Base-by-base conservation (phyloP, 1,140 invertebrate species). In the Bombus sylvicola region DNA sequence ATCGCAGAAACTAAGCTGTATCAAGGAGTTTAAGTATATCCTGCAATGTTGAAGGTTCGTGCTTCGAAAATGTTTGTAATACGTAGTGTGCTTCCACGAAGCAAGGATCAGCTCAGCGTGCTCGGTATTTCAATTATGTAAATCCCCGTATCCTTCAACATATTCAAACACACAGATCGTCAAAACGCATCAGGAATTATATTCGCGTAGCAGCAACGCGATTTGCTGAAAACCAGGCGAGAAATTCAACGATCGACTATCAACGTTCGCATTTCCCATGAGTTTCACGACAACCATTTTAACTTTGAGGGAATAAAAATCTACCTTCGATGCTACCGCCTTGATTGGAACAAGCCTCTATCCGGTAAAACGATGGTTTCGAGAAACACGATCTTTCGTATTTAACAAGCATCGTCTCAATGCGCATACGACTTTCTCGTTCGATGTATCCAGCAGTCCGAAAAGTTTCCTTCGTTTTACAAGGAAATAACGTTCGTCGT, bases 51-150 rank as follows among this genome's bases (percentile, higher is more conserved):
- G 37, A n/a, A n/a, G 12, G 25, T 15, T 41, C 5, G 39, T n/a
- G 64, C 31, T 72, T 41, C 39, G 71, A 18, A 28, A 53, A 78
- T 41, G 25, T 47, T 66, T 15, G 9, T n/a, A 28, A 41, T 22
- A 43, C 37, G 5, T 68, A 66, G 41, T 9, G 28, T 28, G n/a
- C 10, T 53, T 37, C 22, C 0, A n/a, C 0, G 37, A 1, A 4
- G 12, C 31, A 12, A 9, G 39, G 37, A 78, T 25, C 68, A 39
- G 22, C 9, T 34, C 9, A 13, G 12, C 39, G 3, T 13, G 10
- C 22, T 34, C n/a, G 8, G 59, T 59, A 77, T 66, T 41, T 13
- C 57, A 43, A 66, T 78, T 66, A 66, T 66, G 76, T 34, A 78
- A 64, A 78, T 78, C 59, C 59, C 13, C 8, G 15, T 66, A 43